A percentile compares a stretch with the other conserved stretches of the same genome.
These are phyloP conservation scores for Sturnus vulgaris DNA, from an alignment of 2,113 vertebrate species.

Conservation along the genomic window DNA sequence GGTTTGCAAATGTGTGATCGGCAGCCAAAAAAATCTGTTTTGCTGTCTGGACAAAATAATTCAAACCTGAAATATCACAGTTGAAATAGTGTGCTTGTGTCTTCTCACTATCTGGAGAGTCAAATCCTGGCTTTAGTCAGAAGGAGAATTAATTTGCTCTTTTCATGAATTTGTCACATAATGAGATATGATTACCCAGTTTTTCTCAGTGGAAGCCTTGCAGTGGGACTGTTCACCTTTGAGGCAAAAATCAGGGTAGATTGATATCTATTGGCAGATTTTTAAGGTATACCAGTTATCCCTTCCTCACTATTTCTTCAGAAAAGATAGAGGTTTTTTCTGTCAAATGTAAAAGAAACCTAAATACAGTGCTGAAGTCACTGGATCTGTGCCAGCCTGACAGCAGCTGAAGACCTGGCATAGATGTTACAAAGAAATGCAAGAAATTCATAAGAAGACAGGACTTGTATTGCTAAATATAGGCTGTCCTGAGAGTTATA, in stretches of 20 bases:
- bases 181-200: background rate
- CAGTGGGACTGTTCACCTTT: background rate
- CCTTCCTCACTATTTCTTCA: background rate
- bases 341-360: background rate
- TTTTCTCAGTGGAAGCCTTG: background rate
- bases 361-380: background rate
- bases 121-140: background rate
- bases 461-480: background rate
- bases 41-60: background rate
- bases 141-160: background rate
- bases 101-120: background rate
- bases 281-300: background rate
- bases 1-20: background rate
- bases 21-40: slow-evolving; percentile 2
- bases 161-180: background rate
- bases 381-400: background rate
- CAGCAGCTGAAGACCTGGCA: background rate
- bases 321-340: background rate
- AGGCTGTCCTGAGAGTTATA: background rate
- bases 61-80: background rate
- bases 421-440: background rate
- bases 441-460: background rate
- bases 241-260: background rate
- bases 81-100: background rate
- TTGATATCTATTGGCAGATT: background rate